These are phyloP conservation scores for Selene dorsalis DNA, from an alignment of 2,797 vertebrate species.

Conservation along the genomic window DNA sequence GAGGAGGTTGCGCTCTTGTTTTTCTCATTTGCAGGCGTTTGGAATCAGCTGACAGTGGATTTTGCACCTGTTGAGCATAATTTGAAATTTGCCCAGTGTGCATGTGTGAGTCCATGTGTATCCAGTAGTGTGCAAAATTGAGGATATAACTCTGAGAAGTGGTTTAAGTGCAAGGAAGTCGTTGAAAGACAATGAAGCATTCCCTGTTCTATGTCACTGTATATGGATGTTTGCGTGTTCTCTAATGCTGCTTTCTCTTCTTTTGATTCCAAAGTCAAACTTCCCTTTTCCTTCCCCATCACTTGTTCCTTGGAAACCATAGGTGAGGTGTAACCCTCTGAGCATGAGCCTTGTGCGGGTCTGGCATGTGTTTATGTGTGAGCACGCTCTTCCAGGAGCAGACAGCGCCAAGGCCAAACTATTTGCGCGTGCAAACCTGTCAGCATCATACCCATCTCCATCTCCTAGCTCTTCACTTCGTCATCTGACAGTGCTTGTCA, in stretches of 20 bases:
- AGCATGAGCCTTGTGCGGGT: too few relatives aligned
- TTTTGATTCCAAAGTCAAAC: constrained; percentile 14
- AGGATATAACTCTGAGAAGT: not conserved
- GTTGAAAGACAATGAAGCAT: not conserved
- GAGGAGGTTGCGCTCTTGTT: constrained; percentile 46
- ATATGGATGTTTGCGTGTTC: not conserved
- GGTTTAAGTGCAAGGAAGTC: not conserved
- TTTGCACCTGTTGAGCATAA: constrained; percentile 25
- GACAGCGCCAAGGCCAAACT: constrained; percentile 42
- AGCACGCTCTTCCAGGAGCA: constrained; percentile 25
- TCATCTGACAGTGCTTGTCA: constrained; percentile 75
- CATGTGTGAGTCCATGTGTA: constrained; percentile 13
- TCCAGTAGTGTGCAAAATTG: not conserved
- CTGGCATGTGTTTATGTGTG: not conserved
- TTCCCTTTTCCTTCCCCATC: not conserved
- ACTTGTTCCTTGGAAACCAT: constrained; percentile 5
- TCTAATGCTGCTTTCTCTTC: constrained; percentile 4
- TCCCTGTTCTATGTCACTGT: not conserved
- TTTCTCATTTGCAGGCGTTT: constrained; percentile 21
- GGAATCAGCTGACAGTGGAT: constrained; percentile 24
- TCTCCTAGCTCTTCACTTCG: constrained; percentile 70
- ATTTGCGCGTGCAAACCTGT: constrained; percentile 67
- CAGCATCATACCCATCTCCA: constrained; percentile 70
- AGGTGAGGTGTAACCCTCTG: not conserved
- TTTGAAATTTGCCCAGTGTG: constrained; percentile 15